These are phyloP conservation scores for Nansenia antarctica DNA, from an alignment of 2,113 vertebrate genomes.

Conservation along the genomic window DNA sequence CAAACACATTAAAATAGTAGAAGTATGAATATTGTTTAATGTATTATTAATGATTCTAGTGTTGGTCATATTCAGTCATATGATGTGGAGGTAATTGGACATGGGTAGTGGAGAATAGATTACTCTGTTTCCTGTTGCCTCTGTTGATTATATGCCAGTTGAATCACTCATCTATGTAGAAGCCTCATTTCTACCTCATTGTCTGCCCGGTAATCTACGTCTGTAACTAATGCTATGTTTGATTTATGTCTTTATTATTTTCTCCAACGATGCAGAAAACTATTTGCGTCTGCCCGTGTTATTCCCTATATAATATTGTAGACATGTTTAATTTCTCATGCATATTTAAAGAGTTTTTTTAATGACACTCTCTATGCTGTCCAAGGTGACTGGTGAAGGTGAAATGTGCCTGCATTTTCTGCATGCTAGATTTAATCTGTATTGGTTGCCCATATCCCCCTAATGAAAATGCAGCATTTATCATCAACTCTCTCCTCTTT, in stretches of 20 bases:
- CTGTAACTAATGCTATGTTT: conserved; percentile 51
- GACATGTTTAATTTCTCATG: conserved; percentile 54
- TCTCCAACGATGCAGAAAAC: conserved; percentile 63
- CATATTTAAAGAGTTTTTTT: conserved; percentile 48
- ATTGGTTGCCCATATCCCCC: neutral
- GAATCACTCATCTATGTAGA: conserved; percentile 57
- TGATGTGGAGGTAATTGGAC: conserved; percentile 54
- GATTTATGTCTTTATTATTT: conserved; percentile 74
- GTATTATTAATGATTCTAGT: conserved; percentile 15
- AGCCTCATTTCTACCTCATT: conserved; percentile 45
- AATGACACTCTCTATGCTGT: conserved; percentile 48
- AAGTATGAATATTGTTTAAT: conserved; percentile 31
- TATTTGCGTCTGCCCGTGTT: conserved; percentile 50
- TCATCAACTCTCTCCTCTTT: conserved; percentile 18
- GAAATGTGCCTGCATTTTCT: conserved; percentile 37
- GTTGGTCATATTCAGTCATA: conserved; percentile 27
- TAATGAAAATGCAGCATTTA: conserved; percentile 33
- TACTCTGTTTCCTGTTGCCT: conserved; percentile 62
- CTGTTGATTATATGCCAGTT: conserved; percentile 61
- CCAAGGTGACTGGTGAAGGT: conserved; percentile 12
- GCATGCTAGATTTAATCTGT: neutral
- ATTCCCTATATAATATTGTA: conserved; percentile 43
- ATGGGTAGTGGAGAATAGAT: conserved; percentile 62
- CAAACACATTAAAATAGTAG: conserved; percentile 45
- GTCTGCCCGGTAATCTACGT: conserved; percentile 53